Evolutionary conservation across 2,113 vertebrate genomes (phyloP), one percentile per base, ranked within the genome.

Genomic region (Lasiurus borealis): DNA sequence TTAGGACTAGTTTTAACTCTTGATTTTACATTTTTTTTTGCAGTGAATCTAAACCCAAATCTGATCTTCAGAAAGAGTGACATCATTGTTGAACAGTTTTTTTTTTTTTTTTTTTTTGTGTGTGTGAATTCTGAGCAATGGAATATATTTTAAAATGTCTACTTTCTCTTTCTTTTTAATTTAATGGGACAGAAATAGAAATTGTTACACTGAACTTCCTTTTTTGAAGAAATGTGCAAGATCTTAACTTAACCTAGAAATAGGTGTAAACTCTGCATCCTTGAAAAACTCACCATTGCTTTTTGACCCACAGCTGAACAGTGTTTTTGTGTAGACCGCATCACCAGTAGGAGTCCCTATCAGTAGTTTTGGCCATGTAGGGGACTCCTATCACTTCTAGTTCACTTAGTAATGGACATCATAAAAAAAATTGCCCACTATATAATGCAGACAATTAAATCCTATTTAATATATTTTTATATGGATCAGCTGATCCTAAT

Each of bases 171-270:
- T 29, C 12, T 34, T 93, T 76, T 72, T 90, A 54, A 75, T 94
- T 21, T 21, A 85, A 85, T 78, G 27, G 44, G 34, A 62, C 36
- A 82, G 59, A 83, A 52, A 88, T 75, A 88, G 77, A 92, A 75
- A 90, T 64, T n/a, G 29, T 78, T 77, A 88, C 36, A 78, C 81
- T 87, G n/a, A 31, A 83, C 54, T 90, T 92, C 12, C 1, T 25
- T 46, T 83, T 82, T 82, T 88, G 44, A 40, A 96, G 57, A 95
- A 84, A 82, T 46, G 48, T 84, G 31, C 27, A 86, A 66, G 23
- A 82, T 90, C 86, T 89, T 90, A 52, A 62, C 5, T 62, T 94
- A 87, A 89, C n/a, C 29, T 62, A 95, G 21, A 34, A 93, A 23
- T 92, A 69, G 75, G 16, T 57, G 25, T 44, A 86, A 95, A 82